Conservation (phyloP, 2,888 invertebrate genomes). For the Deilephila porcellus region DNA sequence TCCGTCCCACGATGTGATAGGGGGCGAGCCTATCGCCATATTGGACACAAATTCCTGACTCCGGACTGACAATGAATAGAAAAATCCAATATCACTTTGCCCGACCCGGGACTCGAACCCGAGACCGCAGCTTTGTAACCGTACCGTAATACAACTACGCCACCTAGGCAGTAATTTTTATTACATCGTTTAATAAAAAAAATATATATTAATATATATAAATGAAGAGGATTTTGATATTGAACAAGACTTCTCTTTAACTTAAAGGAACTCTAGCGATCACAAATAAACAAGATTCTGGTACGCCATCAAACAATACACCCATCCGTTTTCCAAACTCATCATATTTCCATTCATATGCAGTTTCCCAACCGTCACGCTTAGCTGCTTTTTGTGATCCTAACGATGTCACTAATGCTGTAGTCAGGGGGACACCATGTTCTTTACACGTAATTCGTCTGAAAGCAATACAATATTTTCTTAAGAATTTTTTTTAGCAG, state of each 20-base stretch:
- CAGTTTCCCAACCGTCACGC: conserved; percentile 49
- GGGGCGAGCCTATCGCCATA: too few relatives aligned
- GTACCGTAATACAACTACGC: too few relatives aligned
- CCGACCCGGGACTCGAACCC: too few relatives aligned
- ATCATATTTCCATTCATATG: conserved; percentile 41
- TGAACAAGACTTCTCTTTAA: not conserved
- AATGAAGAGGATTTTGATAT: too few relatives aligned
- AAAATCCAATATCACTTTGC: too few relatives aligned
- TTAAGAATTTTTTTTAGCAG: not conserved
- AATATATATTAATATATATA: too few relatives aligned
- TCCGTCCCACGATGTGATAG: too few relatives aligned
- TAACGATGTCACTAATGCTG: conserved; percentile 49
- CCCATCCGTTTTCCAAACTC: conserved; percentile 44
- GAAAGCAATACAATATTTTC: not conserved
- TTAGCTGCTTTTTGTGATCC: conserved; percentile 51
- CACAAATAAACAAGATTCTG: conserved; percentile 51
- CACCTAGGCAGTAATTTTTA: too few relatives aligned
- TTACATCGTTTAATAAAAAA: too few relatives aligned
- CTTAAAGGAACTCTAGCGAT: conserved; percentile 38
- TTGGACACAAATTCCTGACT: too few relatives aligned
- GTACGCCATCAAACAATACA: conserved; percentile 43
- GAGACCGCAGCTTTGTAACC: too few relatives aligned
- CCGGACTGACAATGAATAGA: too few relatives aligned
- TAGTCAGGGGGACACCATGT: conserved; percentile 47
- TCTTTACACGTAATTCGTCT: conserved; percentile 46